These are phyloP conservation scores for Nomada ferruginata DNA, from an alignment of 2,888 invertebrate species.

Conservation along the genomic window DNA sequence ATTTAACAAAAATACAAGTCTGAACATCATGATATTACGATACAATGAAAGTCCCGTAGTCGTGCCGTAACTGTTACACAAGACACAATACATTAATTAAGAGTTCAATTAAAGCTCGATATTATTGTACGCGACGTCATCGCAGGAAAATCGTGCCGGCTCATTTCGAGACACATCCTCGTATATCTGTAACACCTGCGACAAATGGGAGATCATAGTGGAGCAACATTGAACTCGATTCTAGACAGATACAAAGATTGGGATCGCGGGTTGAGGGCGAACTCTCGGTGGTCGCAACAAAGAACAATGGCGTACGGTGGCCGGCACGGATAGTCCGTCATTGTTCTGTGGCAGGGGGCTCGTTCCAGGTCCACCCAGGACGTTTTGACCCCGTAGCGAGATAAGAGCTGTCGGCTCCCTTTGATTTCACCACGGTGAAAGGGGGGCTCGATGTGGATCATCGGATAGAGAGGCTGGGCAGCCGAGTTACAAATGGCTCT, in stretches of 20 bases:
- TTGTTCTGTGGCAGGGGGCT: conserved; percentile 68
- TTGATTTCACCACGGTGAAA: conserved; percentile 71
- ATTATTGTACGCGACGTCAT: no score
- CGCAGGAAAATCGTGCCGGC: no score
- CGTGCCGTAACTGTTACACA: no score
- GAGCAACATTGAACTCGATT: conserved; percentile 5
- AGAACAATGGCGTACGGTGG: conserved; percentile 80
- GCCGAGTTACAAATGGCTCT: conserved; percentile 62
- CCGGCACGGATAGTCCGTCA: conserved; percentile 74
- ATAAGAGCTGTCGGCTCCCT: conserved; percentile 80
- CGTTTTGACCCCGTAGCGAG: conserved; percentile 80
- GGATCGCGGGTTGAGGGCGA: conserved; percentile 48
- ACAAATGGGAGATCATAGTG: conserved; percentile 58
- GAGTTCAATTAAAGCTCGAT: no score
- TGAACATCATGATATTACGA: no score
- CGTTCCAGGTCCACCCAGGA: conserved; percentile 76
- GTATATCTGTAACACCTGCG: background rate
- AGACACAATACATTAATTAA: no score
- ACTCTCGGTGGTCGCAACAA: conserved; percentile 67
- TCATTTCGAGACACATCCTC: background rate
- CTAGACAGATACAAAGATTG: conserved; percentile 39
- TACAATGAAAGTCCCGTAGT: no score
- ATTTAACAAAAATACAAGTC: no score
- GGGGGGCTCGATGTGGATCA: conserved; percentile 45
- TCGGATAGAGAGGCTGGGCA: conserved; percentile 40